A percentile compares a stretch with the other conserved stretches of the same genome.
Conservation (phyloP, 1,140 invertebrate species). For the Zaprionus vittiger region DNA sequence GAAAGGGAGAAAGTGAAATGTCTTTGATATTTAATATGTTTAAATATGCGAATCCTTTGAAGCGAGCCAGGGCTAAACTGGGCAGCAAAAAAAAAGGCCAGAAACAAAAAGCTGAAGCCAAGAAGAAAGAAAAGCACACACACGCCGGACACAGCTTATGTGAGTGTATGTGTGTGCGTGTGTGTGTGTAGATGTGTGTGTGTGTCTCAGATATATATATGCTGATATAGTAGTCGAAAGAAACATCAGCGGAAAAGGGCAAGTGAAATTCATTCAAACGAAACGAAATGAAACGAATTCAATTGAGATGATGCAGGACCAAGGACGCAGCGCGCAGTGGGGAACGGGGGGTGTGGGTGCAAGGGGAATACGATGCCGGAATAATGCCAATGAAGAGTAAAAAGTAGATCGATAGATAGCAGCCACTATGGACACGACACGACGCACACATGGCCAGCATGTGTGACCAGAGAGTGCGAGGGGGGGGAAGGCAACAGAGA, state of each 20-base stretch:
- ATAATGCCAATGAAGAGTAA: conserved; percentile 81
- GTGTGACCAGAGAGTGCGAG: conserved; percentile 44
- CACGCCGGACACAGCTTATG: conserved; percentile 23
- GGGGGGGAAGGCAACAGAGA: neutral
- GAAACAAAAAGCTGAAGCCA: conserved; percentile 37
- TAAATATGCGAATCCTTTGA: conserved; percentile 79
- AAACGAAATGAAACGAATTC: conserved; percentile 82
- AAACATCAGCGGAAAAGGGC: conserved; percentile 71
- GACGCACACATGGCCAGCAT: conserved; percentile 47
- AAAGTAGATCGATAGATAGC: conserved; percentile 81
- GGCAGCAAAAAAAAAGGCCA: conserved; percentile 7
- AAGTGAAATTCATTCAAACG: conserved; percentile 81
- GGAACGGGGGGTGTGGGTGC: conserved; percentile 13
- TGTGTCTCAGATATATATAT: conserved; percentile 32
- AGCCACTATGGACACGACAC: conserved; percentile 38
- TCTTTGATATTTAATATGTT: conserved; percentile 81
- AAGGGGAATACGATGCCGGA: conserved; percentile 33
- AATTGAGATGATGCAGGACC: conserved; percentile 63
- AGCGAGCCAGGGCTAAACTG: conserved; percentile 45
- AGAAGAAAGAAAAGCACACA: conserved; percentile 46
- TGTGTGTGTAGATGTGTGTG: conserved; percentile 7
- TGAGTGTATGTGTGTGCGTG: neutral
- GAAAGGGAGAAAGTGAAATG: conserved; percentile 46
- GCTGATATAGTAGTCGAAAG: conserved; percentile 57
- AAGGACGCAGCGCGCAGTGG: conserved; percentile 30